phyloP scores from a whole-genome alignment of 2,113 vertebrate genomes.

The Stigmatopora nigra region DNA sequence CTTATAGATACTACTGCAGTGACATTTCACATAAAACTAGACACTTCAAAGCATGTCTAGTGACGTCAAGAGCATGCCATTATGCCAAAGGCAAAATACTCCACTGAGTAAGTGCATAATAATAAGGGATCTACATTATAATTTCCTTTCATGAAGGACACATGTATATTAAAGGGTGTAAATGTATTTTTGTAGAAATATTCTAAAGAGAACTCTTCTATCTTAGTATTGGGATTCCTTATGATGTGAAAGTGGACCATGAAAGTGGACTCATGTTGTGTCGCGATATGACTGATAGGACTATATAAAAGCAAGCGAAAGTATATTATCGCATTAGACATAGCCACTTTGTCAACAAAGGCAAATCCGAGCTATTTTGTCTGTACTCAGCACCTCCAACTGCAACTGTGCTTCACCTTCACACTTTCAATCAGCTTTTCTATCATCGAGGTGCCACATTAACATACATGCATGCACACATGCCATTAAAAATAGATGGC shows the following conservation, averaged over 20 bases:
- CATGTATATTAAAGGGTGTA: background rate
- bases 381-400: conserved; percentile 51
- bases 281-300: background rate
- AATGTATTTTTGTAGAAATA: background rate
- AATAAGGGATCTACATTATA: background rate
- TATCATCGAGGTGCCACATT: conserved; percentile 65
- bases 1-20: background rate
- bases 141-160: background rate
- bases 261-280: background rate
- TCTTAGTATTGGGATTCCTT: background rate
- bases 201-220: background rate
- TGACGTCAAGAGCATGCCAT: background rate
- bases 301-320: conserved; percentile 18
- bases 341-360: conserved; percentile 39
- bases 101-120: background rate
- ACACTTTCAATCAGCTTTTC: conserved; percentile 65
- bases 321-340: conserved; percentile 41
- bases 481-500: conserved; percentile 62
- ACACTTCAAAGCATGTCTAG: background rate
- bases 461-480: conserved; percentile 62
- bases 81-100: background rate
- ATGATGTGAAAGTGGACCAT: background rate
- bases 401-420: conserved; percentile 61
- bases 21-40: background rate
- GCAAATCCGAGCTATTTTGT: conserved; percentile 46